Evolutionary conservation across 2,888 invertebrate species (phyloP).

Genomic region (Dasypolia templi): DNA sequence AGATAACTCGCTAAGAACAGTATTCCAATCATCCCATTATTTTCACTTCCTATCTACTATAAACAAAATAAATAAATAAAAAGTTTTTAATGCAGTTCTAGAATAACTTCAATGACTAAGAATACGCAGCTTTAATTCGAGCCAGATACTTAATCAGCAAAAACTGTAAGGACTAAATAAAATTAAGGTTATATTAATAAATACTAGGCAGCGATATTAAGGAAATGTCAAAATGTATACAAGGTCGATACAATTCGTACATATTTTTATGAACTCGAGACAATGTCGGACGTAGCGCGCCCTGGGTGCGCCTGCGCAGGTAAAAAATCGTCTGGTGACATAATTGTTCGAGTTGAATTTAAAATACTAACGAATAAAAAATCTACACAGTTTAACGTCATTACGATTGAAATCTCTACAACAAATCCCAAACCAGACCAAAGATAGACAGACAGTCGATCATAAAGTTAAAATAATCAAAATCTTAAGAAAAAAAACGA

Average conservation of each 20-base stretch:
- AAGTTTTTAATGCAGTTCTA: conserved; percentile 15
- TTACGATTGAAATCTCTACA: conserved; percentile 21
- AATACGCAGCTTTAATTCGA: conserved; percentile 25
- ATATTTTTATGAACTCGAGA: conserved; percentile 63
- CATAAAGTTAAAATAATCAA: background rate
- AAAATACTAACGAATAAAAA: conserved; percentile 18
- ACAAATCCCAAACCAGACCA: background rate
- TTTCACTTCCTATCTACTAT: conserved; percentile 7
- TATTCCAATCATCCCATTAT: background rate
- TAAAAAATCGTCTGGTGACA: conserved; percentile 50
- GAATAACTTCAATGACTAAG: conserved; percentile 51
- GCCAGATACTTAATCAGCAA: conserved; percentile 40
- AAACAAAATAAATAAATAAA: background rate
- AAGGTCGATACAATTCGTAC: conserved; percentile 64
- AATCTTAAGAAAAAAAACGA: background rate
- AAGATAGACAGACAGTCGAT: background rate
- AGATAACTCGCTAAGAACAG: conserved; percentile 12
- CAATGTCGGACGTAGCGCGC: conserved; percentile 60
- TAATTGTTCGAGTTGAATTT: conserved; percentile 47
- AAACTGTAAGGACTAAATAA: conserved; percentile 57
- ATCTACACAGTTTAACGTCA: conserved; percentile 27
- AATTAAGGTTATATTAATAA: conserved; percentile 64
- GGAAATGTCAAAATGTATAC: conserved; percentile 65
- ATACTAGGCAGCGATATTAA: conserved; percentile 64
- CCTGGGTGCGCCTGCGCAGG: conserved; percentile 63